Conservation (phyloP, 2,113 vertebrate genomes). For the Atherinomorus stipes region DNA sequence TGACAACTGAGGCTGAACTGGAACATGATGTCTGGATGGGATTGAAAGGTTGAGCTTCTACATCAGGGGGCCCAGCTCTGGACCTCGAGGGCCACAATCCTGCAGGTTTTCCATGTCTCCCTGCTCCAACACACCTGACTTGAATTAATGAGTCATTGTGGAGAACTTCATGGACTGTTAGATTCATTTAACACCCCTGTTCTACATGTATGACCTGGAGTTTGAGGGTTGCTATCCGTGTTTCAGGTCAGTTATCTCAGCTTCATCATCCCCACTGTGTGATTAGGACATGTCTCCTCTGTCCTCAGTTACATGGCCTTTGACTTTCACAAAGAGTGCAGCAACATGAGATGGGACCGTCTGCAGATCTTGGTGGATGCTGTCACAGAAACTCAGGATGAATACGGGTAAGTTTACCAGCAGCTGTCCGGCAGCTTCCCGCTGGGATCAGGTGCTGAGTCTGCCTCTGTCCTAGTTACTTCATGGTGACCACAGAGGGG, state of each 20-base stretch:
- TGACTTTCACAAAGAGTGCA: constrained; percentile 99
- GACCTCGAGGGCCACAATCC: no score
- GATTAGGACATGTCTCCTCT: constrained; percentile 8
- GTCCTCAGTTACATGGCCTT: constrained; percentile 91
- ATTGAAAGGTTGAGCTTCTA: no score
- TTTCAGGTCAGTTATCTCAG: not conserved
- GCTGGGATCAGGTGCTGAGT: not conserved
- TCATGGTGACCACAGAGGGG: constrained; percentile 90
- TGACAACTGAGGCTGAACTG: no score
- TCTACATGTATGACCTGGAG: no score
- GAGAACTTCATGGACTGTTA: no score
- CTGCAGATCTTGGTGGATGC: constrained; percentile 91
- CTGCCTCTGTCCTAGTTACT: constrained; percentile 84
- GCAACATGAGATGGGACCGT: constrained; percentile 96
- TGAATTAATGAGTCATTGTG: no score
- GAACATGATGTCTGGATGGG: no score
- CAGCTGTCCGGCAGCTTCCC: not conserved
- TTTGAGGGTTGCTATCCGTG: not conserved
- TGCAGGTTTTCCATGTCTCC: no score
- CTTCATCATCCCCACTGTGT: no score
- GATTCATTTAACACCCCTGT: no score
- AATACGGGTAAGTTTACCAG: constrained; percentile 85
- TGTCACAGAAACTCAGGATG: constrained; percentile 91
- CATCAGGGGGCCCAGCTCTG: no score
- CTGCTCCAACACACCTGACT: no score